Conservation (phyloP, 2,113 vertebrate genomes). For the Lanius collurio region DNA sequence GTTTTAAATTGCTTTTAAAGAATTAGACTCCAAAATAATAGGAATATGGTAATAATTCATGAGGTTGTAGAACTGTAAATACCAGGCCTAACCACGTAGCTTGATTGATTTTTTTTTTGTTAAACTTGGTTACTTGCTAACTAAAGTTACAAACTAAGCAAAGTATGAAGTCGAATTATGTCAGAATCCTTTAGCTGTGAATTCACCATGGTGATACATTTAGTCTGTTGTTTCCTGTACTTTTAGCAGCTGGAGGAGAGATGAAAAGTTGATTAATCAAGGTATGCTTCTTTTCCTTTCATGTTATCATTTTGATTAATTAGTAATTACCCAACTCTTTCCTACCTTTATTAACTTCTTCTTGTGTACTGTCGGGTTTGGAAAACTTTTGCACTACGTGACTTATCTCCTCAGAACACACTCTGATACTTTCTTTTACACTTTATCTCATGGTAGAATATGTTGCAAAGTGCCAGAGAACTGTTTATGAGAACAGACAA, state of each 20-base stretch:
- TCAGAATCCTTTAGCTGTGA: not conserved
- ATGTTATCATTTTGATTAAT: slow-evolving; percentile 7
- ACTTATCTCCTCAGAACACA: not conserved
- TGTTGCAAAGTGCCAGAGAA: not conserved
- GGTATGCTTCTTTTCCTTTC: not conserved
- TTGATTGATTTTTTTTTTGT: not conserved
- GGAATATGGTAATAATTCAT: not conserved
- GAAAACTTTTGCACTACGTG: not conserved
- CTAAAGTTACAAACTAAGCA: not conserved
- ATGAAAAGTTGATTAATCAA: slow-evolving; percentile 15
- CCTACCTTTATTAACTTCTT: not conserved
- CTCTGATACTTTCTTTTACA: not conserved
- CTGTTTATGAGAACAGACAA: not conserved
- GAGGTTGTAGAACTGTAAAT: not conserved
- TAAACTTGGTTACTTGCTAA: not conserved
- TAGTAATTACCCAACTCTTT: not conserved
- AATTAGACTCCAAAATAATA: not conserved
- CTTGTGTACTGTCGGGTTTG: not conserved
- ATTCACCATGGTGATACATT: not conserved
- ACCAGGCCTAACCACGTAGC: not conserved
- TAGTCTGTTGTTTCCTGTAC: not conserved
- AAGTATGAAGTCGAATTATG: not conserved
- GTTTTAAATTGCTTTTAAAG: not conserved
- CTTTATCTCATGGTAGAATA: not conserved
- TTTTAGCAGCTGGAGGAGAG: not conserved